A percentile compares a stretch with the other conserved stretches of the same genome.
These are phyloP conservation scores for Bellardia bayeri DNA, from an alignment of 2,888 invertebrate genomes.

Conservation along the genomic window DNA sequence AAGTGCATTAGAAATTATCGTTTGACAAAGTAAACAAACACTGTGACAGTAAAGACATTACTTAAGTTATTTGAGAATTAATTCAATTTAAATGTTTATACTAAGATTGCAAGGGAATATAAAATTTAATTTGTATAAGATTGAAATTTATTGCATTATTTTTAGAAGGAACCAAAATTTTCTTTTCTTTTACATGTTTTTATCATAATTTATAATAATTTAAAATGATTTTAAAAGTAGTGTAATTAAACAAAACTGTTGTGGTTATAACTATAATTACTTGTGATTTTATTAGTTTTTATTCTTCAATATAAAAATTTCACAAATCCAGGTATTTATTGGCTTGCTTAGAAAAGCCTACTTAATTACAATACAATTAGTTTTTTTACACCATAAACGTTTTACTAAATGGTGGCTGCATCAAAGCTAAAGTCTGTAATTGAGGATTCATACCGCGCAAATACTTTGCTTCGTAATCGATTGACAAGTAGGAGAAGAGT, in stretches of 20 bases:
- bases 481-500: background rate
- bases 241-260: slow-evolving; percentile 25
- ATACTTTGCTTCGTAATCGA: background rate
- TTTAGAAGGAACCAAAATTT: no score
- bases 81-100: slow-evolving; percentile 1
- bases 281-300: slow-evolving; percentile 11
- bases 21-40: slow-evolving; percentile 48
- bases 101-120: background rate
- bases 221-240: background rate
- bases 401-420: slow-evolving; percentile 35
- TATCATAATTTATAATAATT: background rate
- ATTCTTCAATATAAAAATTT: slow-evolving; percentile 38
- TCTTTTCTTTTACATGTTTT: no score
- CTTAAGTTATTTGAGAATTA: slow-evolving; percentile 19
- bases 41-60: slow-evolving; percentile 32
- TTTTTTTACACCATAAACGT: slow-evolving; percentile 49
- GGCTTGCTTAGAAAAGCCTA: slow-evolving; percentile 27
- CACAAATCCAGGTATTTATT: slow-evolving; percentile 16
- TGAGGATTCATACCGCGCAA: slow-evolving; percentile 40
- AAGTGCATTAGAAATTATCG: slow-evolving; percentile 55
- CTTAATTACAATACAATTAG: slow-evolving; percentile 58
- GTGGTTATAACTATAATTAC: slow-evolving; percentile 28
- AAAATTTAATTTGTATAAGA: background rate
- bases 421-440: slow-evolving; percentile 40
- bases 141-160: background rate